A percentile compares a stretch with the other conserved stretches of the same genome.
Evolutionary conservation across 2,888 invertebrate species (phyloP).

Genomic region (Hecatera dysodea): DNA sequence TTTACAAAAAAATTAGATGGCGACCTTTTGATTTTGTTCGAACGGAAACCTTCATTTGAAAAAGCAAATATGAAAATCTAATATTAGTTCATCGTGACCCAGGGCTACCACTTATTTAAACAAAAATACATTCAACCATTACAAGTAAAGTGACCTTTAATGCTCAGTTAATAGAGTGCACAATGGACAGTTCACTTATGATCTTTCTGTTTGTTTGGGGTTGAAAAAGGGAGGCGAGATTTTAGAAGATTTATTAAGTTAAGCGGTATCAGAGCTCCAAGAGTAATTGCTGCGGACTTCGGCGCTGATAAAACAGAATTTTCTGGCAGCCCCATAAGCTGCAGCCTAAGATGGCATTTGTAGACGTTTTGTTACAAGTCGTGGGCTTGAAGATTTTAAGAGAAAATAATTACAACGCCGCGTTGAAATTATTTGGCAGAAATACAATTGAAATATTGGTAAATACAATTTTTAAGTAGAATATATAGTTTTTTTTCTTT

Average conservation of each 20-base stretch:
- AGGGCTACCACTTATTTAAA: conserved; percentile 30
- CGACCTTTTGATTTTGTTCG: too few relatives aligned
- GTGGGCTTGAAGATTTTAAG: conserved; percentile 7
- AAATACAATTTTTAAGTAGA: neutral
- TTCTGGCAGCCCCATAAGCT: conserved; percentile 42
- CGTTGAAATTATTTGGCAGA: neutral
- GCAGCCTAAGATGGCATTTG: conserved; percentile 28
- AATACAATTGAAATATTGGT: neutral
- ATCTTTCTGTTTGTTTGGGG: conserved; percentile 44
- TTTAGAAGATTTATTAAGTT: conserved; percentile 67
- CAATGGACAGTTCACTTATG: conserved; percentile 41
- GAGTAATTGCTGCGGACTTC: conserved; percentile 65
- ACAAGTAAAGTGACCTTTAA: conserved; percentile 31
- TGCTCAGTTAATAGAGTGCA: conserved; percentile 31
- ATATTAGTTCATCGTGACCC: conserved; percentile 9
- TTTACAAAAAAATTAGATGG: too few relatives aligned
- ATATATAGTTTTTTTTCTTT: neutral
- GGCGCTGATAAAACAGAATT: conserved; percentile 56
- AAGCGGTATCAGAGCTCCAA: conserved; percentile 59
- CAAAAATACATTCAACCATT: conserved; percentile 27
- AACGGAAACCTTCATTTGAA: neutral
- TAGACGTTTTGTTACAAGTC: conserved; percentile 14
- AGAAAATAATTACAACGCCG: conserved; percentile 5
- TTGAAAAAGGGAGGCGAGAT: conserved; percentile 55
- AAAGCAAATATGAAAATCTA: conserved; percentile 23